These are phyloP conservation scores for Astyanax mexicanus DNA, from an alignment of 2,797 vertebrate genomes.

Conservation along the genomic window DNA sequence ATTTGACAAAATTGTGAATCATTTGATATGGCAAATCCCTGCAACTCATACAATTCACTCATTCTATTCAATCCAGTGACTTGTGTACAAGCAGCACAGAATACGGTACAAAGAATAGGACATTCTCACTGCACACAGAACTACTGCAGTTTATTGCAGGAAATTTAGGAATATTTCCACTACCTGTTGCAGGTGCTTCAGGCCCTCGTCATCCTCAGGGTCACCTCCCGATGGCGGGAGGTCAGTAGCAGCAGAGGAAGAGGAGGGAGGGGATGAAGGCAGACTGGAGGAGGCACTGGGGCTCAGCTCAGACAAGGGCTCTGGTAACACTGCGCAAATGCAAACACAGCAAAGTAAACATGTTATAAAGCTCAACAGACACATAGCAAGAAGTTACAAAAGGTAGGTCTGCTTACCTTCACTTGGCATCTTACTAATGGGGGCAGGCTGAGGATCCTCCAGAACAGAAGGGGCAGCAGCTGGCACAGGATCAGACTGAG, in stretches of 20 bases:
- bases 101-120: too few relatives aligned
- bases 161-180: not conserved
- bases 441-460: constrained; percentile 65
- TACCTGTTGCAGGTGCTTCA: constrained; percentile 95
- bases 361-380: not conserved
- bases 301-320: constrained; percentile 70
- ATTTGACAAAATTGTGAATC: too few relatives aligned
- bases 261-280: constrained; percentile 78
- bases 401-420: constrained; percentile 67
- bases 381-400: not conserved
- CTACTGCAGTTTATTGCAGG: too few relatives aligned
- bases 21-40: too few relatives aligned
- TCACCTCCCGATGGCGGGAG: constrained; percentile 84
- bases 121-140: not conserved
- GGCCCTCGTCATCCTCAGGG: constrained; percentile 91
- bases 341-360: not conserved
- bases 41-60: not conserved
- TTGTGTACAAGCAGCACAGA: not conserved
- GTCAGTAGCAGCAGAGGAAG: constrained; percentile 77
- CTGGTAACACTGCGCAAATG: constrained; percentile 53
- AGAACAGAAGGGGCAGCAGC: constrained; percentile 64
- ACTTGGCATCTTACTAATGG: constrained; percentile 66
- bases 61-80: too few relatives aligned
- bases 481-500: constrained; percentile 63
- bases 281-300: constrained; percentile 74